Conservation (phyloP, 2,113 vertebrate genomes). For the Lepus europaeus region DNA sequence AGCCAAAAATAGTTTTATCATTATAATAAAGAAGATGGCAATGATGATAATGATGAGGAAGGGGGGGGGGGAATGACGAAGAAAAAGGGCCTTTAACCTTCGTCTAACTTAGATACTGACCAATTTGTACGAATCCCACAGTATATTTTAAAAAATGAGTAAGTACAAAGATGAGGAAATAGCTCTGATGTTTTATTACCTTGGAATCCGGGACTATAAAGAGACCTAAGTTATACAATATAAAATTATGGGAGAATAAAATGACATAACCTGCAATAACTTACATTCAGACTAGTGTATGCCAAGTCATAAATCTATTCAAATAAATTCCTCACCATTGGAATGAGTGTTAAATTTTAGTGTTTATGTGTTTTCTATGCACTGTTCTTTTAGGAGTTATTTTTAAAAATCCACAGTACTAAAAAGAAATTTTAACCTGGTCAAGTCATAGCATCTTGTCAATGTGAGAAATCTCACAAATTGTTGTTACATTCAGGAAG, state of each 20-base stretch:
- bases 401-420: conserved; percentile 49
- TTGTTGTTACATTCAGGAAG: conserved; percentile 7
- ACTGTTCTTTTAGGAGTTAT: background rate
- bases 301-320: conserved; percentile 65
- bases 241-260: conserved; percentile 60
- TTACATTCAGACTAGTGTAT: conserved; percentile 65
- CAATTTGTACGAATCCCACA: conserved; percentile 66
- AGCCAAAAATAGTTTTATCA: conserved; percentile 14
- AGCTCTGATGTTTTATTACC: conserved; percentile 73
- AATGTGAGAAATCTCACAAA: background rate
- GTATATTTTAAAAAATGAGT: conserved; percentile 62
- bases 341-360: conserved; percentile 58
- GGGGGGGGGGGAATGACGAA: background rate
- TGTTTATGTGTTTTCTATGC: background rate
- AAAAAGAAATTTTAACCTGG: conserved; percentile 62
- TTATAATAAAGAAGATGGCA: too few species aligned
- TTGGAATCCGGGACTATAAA: conserved; percentile 74
- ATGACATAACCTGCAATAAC: background rate
- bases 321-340: background rate
- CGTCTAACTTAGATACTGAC: conserved; percentile 66
- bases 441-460: conserved; percentile 23
- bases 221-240: conserved; percentile 56
- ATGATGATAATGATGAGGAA: too few species aligned
- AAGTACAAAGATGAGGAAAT: conserved; percentile 79
- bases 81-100: conserved; percentile 65